Conservation (phyloP, 2,888 invertebrate genomes). For the Argyra leucocephala region DNA sequence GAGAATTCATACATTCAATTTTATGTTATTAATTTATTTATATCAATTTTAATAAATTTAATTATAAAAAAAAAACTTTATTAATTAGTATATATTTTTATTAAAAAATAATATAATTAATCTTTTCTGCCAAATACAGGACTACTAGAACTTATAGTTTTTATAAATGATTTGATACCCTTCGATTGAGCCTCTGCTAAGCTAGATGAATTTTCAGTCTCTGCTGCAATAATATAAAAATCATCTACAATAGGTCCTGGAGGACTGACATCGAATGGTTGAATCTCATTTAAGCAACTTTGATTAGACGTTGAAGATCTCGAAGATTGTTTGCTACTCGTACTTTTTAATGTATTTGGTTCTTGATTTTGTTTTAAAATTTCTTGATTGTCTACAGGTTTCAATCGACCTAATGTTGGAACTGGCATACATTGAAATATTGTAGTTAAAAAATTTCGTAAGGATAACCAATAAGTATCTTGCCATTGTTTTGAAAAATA, state of each 20-base stretch:
- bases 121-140: conserved; percentile 69
- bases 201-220: conserved; percentile 44
- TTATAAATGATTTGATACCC: conserved; percentile 65
- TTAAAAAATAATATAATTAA: conserved; percentile 19
- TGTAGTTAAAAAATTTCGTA: conserved; percentile 87
- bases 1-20: too few species aligned
- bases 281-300: conserved; percentile 48
- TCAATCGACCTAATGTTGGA: conserved; percentile 74
- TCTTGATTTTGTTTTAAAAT: conserved; percentile 39
- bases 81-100: too few species aligned
- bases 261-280: conserved; percentile 57
- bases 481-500: conserved; percentile 93
- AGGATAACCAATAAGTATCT: conserved; percentile 78
- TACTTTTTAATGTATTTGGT: conserved; percentile 28
- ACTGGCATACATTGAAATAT: conserved; percentile 80
- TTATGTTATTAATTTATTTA: too few species aligned
- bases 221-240: conserved; percentile 81
- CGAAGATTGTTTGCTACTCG: conserved; percentile 17
- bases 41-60: too few species aligned
- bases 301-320: conserved; percentile 13
- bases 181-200: conserved; percentile 54
- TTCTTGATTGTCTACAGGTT: conserved; percentile 69
- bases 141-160: conserved; percentile 70
- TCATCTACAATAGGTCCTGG: conserved; percentile 80
- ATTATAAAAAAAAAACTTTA: too few species aligned